Base-by-base conservation (phyloP, 2,888 invertebrate species). In the Resseliella maxima region DNA sequence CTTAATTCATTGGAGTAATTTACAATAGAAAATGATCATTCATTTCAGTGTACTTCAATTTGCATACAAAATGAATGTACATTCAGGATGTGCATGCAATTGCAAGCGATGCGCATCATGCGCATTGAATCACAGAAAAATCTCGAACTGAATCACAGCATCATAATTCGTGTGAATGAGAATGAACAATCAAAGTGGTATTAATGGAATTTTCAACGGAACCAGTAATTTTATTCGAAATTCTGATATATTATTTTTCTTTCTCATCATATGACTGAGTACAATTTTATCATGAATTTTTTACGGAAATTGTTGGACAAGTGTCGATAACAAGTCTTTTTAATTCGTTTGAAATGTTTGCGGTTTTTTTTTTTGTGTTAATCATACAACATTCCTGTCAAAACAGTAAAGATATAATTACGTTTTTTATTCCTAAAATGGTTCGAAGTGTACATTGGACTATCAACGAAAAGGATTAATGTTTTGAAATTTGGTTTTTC, bases 41-140 rank as follows among this genome's bases (percentile, higher is more conserved):
- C 59, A 59, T 50, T 50, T 2, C 72, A 72, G 35, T 72, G 72
- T 15, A 72, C n/a, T 72, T 72, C 31, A 72, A 72, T 72, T 72
- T 72, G 72, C 72, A 72, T 72, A 72, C 31, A 15, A 72, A 72
- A 72, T 72, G 72, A 72, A n/a, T n/a, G 72, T 18, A 18, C 72
- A 31, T 72, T 72, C 72, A 31, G 31, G 72, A 72, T 72, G 72
- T 72, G 59, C 46, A 50, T 50, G 46, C 46, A 50, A 21, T 50
- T 50, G 18, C 18, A 50, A 12, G 12, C 45, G 45, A 45, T 12
- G 12, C 6, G 41, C 41, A 41, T 12, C 12, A 5, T 2, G 46
- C 2, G 18, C 46, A 18, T 15, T 50, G 46, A 8, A 50, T 5
- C 41, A 12, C 41, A 41, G n/a, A n/a, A n/a, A n/a, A n/a, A n/a